Base-by-base conservation (phyloP, 2,797 vertebrate species). In the Mormyrus proboscirostris region DNA sequence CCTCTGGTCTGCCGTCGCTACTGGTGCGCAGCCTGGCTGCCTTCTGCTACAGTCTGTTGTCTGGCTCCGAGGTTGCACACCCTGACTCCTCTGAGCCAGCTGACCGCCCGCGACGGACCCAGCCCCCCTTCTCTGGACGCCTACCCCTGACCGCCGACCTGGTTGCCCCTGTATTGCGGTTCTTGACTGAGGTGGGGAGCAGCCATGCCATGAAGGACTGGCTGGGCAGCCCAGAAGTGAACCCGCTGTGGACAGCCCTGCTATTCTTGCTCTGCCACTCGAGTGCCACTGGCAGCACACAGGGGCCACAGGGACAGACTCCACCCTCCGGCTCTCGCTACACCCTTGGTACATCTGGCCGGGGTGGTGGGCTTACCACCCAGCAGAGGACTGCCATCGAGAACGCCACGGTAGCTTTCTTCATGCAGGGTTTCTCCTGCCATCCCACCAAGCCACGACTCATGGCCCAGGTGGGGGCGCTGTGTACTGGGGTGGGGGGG, bases 191-290 rank as follows among this genome's bases (percentile, higher is more conserved):
- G 90, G 99, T 99, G 73, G 99, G 98, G 88, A 99, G 97, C 95
- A 99, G 98, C 92, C 98, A 99, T 87, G 95, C 98, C 90, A 99
- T 99, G 99, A 99, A 99, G 92, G 99, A 99, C 93, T 99, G 98
- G 98, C 94, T 99, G 9, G 99, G 99, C 65, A 97, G 99, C n/a
- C 96, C 98, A 6, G 99, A 99, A 93, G 98, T 99, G 84, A 99
- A 99, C 94, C 98, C 98, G 0, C 93, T 99, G 8, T 99, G 99
- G 99, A 99, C 98, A 0, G 97, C 98, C 16, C 96, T 99, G 95
- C 95, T 99, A 65, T 99, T 99, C 94, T 95, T 99, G 91, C 95
- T 99, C 69, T 99, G 99, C 93, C 98, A 99, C 93, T 98, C 98
- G 94, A 98, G 97, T 89, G 97, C 97, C 91, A 96, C 96, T 83